Percentiles rank a stretch among this genome's conserved stretches.
Conservation (phyloP, 1,140 invertebrate genomes). For the Alviniconcha marisindica region DNA sequence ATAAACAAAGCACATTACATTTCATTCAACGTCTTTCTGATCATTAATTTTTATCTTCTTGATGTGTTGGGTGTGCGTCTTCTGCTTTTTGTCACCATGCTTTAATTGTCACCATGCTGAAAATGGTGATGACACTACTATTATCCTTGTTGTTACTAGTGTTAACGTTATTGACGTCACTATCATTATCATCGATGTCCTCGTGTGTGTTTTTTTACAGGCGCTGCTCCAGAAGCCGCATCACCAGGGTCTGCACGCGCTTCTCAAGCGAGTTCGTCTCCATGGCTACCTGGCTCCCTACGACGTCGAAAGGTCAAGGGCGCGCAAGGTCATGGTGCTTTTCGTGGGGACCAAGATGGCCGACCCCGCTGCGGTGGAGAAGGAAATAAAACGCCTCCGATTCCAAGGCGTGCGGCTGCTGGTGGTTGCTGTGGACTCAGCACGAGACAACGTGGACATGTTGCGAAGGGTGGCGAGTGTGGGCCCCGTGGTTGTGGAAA, state of each 20-base stretch:
- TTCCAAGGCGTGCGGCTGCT: slow-evolving; percentile 13
- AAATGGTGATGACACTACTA: no score
- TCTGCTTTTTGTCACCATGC: no score
- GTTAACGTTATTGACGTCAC: no score
- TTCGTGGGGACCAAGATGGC: slow-evolving; percentile 14
- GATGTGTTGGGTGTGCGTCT: no score
- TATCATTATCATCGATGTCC: no score
- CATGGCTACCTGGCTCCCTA: slow-evolving; percentile 7
- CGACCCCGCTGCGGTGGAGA: slow-evolving; percentile 14
- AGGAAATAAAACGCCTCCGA: background rate
- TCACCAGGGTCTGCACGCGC: slow-evolving; percentile 21
- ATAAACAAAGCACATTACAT: no score
- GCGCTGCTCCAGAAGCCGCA: background rate
- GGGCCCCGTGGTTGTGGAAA: background rate
- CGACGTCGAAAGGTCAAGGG: background rate
- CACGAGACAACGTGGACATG: background rate
- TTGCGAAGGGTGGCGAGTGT: background rate
- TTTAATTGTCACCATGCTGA: no score
- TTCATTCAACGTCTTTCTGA: no score
- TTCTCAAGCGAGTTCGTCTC: slow-evolving; percentile 20
- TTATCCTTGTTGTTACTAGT: no score
- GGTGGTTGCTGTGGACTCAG: slow-evolving; percentile 4
- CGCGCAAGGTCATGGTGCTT: slow-evolving; percentile 31
- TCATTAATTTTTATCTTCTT: no score
- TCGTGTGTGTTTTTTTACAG: background rate